Conservation (phyloP, 2,797 vertebrate genomes). For the Urocyon cinereoargenteus region DNA sequence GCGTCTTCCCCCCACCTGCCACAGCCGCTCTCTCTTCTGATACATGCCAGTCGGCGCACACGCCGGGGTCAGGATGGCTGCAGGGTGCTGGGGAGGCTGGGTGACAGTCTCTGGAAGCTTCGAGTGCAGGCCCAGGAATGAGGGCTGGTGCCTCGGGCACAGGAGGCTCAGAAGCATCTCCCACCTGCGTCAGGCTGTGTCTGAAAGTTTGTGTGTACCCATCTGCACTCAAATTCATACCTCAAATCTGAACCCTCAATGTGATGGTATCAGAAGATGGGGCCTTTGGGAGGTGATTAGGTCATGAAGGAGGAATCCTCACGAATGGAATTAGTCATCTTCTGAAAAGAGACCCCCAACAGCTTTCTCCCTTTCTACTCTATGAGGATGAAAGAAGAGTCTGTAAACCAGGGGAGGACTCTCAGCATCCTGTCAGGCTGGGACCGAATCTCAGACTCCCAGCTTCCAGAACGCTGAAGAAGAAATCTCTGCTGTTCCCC, state of each 20-base stretch:
- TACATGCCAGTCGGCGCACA: neutral
- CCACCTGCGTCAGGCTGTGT: neutral
- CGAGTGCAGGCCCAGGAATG: accelerated
- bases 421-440: neutral
- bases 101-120: neutral
- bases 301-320: neutral
- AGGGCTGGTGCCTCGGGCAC: neutral
- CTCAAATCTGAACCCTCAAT: neutral
- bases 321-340: neutral
- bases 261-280: neutral
- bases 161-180: accelerated
- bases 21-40: neutral
- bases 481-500: no score
- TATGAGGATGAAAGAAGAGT: neutral
- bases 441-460: neutral
- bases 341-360: neutral
- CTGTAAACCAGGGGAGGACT: neutral
- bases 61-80: accelerated
- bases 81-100: no score
- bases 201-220: neutral
- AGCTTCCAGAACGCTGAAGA: neutral
- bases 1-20: neutral
- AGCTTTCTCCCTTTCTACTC: neutral
- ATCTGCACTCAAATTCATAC: no score
- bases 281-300: neutral